phyloP scores from a whole-genome alignment of 2,797 vertebrate species.

The Sebastes oblongus region DNA sequence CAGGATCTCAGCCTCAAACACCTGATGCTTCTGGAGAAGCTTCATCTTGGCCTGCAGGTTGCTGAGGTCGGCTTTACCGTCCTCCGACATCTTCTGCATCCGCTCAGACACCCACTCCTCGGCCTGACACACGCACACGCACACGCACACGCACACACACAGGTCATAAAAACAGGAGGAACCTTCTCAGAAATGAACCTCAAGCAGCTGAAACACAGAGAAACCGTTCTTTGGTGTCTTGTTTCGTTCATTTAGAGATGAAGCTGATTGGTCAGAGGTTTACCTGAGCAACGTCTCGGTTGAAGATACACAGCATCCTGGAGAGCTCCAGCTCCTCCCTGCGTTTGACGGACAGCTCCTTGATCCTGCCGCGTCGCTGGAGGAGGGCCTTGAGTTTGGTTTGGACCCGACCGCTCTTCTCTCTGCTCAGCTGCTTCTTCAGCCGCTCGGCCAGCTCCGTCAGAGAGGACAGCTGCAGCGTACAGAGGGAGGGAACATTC shows the following conservation, averaged over 20 bases:
- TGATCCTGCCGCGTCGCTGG: constrained; percentile 77
- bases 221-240: background rate
- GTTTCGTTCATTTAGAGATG: too few relatives aligned
- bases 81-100: constrained; percentile 85
- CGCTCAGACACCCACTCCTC: constrained; percentile 88
- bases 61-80: constrained; percentile 78
- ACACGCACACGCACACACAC: too few relatives aligned
- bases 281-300: constrained; percentile 85
- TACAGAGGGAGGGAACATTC: background rate
- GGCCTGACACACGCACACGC: constrained; percentile 70
- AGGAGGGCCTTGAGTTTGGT: constrained; percentile 71
- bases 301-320: constrained; percentile 81
- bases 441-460: constrained; percentile 79
- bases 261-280: background rate
- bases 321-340: constrained; percentile 82
- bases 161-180: background rate
- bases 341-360: constrained; percentile 78
- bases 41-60: constrained; percentile 86
- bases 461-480: constrained; percentile 81
- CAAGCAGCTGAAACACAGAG: background rate
- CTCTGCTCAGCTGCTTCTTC: constrained; percentile 61
- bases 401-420: constrained; percentile 71
- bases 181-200: background rate
- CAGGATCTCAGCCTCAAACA: constrained; percentile 90
- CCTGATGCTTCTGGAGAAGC: constrained; percentile 89